Percentiles rank a stretch among this genome's conserved stretches.
phyloP scores from a whole-genome alignment of 2,888 invertebrate species.

The Eupithecia pulchellata region DNA sequence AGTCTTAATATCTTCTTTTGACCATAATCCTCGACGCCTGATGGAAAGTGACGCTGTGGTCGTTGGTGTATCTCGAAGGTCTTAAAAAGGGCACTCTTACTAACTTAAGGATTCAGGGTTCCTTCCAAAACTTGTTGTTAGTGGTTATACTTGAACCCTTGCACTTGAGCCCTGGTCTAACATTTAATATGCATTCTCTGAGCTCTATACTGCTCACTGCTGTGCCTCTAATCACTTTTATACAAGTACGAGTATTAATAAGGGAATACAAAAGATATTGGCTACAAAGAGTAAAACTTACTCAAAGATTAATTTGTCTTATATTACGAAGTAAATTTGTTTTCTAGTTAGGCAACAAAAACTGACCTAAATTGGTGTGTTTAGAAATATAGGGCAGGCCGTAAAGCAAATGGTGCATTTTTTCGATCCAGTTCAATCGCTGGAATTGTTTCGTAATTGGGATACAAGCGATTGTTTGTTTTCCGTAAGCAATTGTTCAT shows the following conservation, averaged over 20 bases:
- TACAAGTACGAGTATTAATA: too few relatives aligned
- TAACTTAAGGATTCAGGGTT: too few relatives aligned
- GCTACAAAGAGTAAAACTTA: background rate
- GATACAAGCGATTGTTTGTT: slow-evolving; percentile 31
- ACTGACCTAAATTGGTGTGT: background rate
- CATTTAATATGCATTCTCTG: background rate
- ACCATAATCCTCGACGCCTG: too few relatives aligned
- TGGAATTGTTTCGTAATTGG: slow-evolving; percentile 28
- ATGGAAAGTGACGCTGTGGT: too few relatives aligned
- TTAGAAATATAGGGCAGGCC: slow-evolving; percentile 13
- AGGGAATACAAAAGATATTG: too few relatives aligned
- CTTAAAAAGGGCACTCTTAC: too few relatives aligned
- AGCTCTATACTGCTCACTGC: background rate
- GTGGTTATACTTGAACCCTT: background rate
- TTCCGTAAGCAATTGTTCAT: slow-evolving; percentile 24
- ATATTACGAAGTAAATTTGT: background rate
- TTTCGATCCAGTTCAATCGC: slow-evolving; percentile 22
- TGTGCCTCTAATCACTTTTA: background rate
- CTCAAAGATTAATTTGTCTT: background rate
- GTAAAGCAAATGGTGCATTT: slow-evolving; percentile 22
- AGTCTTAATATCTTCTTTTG: too few relatives aligned
- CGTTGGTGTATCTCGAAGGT: too few relatives aligned
- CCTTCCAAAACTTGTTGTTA: background rate
- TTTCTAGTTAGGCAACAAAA: background rate
- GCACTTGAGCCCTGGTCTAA: background rate